Base-by-base conservation (phyloP, 2,113 vertebrate species). In the Anarhynchus alexandrinus region DNA sequence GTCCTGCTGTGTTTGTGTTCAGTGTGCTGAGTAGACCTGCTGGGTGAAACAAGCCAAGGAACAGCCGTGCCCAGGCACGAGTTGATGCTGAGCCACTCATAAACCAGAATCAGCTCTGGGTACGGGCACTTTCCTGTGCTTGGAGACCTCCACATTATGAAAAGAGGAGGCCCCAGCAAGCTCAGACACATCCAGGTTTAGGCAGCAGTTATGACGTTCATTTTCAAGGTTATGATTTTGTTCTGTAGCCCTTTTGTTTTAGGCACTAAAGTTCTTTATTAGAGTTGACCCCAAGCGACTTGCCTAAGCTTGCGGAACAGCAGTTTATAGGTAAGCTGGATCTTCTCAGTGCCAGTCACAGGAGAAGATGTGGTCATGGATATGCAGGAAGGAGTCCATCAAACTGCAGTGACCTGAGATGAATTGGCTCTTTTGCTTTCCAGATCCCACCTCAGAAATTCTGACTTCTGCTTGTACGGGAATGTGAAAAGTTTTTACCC, bases 121-220 rank as follows among this genome's bases (percentile, higher is more conserved):
- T 13, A 51, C 10, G 36, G 61, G n/a, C 29, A 29, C 12, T 38
- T 42, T 26, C 38, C 55, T 74, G 45, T 5, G 1, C 5, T 7
- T 66, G 29, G 34, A 64, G 32, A 65, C 13, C 15, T 69, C 17
- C 14, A 10, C n/a, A 13, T 6, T 15, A 40, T 1, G 5, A 30
- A 57, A 80, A 76, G 23, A 20, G 6, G 32, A 52, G 55, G 49
- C 3, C 4, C 5, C 0, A 1, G 10, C 19, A 52, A 73, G 52
- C 30, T 76, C 32, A 38, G 9, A 17, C 26, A 91, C 51, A 58
- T 27, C 15, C 47, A 62, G 21, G 8, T 30, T 74, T 67, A 62
- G 26, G 43, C 26, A 87, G 69, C 14, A 78, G 16, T 30, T 67
- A 59, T 6, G 42, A 71, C 8, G 12, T 64, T 80, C 78, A 32